These are phyloP conservation scores for Hydrophis major DNA, from an alignment of 2,797 vertebrate genomes.

Conservation along the genomic window DNA sequence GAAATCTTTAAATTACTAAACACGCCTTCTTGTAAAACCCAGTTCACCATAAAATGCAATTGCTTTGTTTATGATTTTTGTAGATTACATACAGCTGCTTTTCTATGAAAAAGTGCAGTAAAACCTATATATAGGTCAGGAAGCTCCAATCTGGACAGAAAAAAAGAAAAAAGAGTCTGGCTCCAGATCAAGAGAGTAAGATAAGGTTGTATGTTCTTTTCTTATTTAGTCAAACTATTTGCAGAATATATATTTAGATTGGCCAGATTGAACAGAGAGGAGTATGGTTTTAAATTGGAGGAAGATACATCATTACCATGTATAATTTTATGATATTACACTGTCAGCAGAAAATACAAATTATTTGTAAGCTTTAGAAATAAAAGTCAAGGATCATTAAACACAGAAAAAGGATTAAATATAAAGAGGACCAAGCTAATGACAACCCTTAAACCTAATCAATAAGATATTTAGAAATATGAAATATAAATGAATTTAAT, in stretches of 20 bases:
- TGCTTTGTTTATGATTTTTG: conserved; percentile 2
- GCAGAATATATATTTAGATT: background rate
- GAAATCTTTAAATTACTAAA: conserved; percentile 5
- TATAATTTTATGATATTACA: background rate
- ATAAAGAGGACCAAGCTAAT: background rate
- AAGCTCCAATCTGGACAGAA: background rate
- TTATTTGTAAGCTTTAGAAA: background rate
- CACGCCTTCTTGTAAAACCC: conserved; percentile 8
- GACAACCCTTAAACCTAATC: background rate
- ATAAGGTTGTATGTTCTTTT: background rate
- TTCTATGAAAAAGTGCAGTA: background rate
- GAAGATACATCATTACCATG: background rate
- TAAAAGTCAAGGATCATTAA: background rate
- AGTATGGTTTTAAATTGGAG: background rate
- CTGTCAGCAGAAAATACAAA: background rate
- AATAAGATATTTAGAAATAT: background rate
- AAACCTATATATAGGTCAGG: background rate
- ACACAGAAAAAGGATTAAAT: background rate
- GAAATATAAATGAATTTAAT: background rate
- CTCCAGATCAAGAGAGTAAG: background rate
- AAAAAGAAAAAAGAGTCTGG: background rate
- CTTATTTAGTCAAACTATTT: background rate
- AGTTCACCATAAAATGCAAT: conserved; percentile 10
- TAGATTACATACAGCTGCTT: background rate
- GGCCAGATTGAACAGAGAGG: background rate